Evolutionary conservation across 2,888 invertebrate species (phyloP).

Genomic region (Hydrotaea diabolus): DNA sequence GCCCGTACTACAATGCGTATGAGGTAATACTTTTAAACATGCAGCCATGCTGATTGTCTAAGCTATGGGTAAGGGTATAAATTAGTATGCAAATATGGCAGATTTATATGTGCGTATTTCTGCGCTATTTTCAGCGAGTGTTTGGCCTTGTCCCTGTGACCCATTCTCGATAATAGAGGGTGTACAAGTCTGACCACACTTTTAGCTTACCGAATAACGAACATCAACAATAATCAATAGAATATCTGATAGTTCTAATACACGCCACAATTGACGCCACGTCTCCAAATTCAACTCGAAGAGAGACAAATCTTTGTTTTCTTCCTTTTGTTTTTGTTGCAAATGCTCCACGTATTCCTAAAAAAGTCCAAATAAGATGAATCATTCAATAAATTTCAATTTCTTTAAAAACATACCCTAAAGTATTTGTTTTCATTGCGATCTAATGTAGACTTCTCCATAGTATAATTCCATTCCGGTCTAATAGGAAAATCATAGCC

Average conservation of each 20-base stretch:
- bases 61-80: too few species aligned
- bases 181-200: too few species aligned
- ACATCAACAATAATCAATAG: conserved; percentile 94
- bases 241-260: conserved; percentile 96
- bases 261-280: conserved; percentile 97
- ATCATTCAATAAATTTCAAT: too few species aligned
- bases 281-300: conserved; percentile 97
- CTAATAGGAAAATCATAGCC: conserved; percentile 90
- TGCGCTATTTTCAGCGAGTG: too few species aligned
- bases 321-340: conserved; percentile 83
- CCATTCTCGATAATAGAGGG: too few species aligned
- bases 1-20: too few species aligned
- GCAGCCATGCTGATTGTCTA: too few species aligned
- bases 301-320: conserved; percentile 86
- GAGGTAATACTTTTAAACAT: too few species aligned
- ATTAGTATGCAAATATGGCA: too few species aligned
- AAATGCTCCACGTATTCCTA: conserved; percentile 89
- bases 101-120: too few species aligned
- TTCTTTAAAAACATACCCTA: conserved; percentile 76
- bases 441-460: conserved; percentile 88
- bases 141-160: too few species aligned
- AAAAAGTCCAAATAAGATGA: conserved; percentile 64
- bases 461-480: conserved; percentile 91
- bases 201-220: conserved; percentile 88
- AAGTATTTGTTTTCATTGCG: conserved; percentile 92